Percentiles rank a stretch among this genome's conserved stretches.
Evolutionary conservation across 35 echinoderm and acorn worm genomes (phyloP).

Genomic region (Amphiura filiformis): DNA sequence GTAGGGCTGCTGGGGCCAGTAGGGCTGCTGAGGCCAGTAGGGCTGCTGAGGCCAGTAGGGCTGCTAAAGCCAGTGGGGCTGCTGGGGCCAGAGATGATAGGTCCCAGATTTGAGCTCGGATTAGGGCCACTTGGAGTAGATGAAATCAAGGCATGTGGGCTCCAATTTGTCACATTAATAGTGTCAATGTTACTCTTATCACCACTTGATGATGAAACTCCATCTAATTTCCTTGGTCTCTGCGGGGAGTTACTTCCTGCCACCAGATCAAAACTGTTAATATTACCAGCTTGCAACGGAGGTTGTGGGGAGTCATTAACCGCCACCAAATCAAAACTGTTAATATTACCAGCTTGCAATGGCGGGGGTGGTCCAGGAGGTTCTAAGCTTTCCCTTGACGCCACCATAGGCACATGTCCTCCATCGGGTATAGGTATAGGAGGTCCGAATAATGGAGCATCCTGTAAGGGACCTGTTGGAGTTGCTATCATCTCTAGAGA

Average conservation of each 20-base stretch:
- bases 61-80: conserved; percentile 1
- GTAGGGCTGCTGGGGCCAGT: no score
- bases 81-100: background rate
- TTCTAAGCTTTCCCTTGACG: background rate
- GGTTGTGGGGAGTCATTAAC: no score
- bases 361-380: background rate
- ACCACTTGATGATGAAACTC: background rate
- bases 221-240: background rate
- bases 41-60: no score
- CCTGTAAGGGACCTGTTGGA: conserved; percentile 18
- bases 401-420: background rate
- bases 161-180: background rate
- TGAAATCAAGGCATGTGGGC: background rate
- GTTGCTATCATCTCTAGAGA: conserved; percentile 73
- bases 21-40: no score
- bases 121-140: background rate
- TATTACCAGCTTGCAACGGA: no score
- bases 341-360: background rate
- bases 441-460: background rate
- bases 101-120: background rate
- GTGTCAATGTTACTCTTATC: background rate
- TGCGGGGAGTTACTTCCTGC: background rate
- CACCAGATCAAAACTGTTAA: no score
- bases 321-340: no score
- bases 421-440: background rate